Conservation (phyloP, 1,140 invertebrate genomes). For the Aphaenogaster ashmeadi region DNA sequence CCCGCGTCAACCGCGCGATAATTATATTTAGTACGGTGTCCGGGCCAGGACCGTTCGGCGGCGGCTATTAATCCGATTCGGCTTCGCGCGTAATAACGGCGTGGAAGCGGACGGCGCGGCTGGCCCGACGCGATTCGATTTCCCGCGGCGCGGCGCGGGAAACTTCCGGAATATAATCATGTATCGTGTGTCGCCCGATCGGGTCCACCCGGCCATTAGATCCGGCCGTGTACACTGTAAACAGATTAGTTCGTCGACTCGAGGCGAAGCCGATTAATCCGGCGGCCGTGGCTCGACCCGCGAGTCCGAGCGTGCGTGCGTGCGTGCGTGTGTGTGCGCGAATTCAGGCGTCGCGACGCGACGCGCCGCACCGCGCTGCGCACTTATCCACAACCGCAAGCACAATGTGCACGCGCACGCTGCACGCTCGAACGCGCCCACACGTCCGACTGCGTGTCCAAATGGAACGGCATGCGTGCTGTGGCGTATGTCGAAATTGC, state of each 20-base stretch:
- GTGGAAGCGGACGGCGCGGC: conserved; percentile 28
- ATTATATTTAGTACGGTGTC: conserved; percentile 53
- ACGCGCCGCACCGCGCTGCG: neutral
- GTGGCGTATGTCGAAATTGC: conserved; percentile 40
- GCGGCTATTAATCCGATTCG: conserved; percentile 59
- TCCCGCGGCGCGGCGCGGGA: conserved; percentile 41
- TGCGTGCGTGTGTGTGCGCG: neutral
- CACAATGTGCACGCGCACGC: conserved; percentile 39
- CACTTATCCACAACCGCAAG: conserved; percentile 36
- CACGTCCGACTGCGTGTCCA: neutral
- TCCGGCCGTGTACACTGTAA: conserved; percentile 55
- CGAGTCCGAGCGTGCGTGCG: neutral
- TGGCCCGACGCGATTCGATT: conserved; percentile 52
- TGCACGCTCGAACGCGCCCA: neutral
- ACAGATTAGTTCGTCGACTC: conserved; percentile 66
- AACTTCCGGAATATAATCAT: conserved; percentile 62
- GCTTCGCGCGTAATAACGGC: conserved; percentile 56
- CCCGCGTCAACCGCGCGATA: neutral
- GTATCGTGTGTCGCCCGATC: conserved; percentile 58
- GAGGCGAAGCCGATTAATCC: conserved; percentile 65
- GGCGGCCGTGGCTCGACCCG: neutral
- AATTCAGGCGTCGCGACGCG: conserved; percentile 1
- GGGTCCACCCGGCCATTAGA: conserved; percentile 52
- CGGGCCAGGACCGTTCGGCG: neutral
- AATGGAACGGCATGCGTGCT: neutral